These are phyloP conservation scores for Aproaerema taeniolella DNA, from an alignment of 2,888 invertebrate species.

Conservation along the genomic window DNA sequence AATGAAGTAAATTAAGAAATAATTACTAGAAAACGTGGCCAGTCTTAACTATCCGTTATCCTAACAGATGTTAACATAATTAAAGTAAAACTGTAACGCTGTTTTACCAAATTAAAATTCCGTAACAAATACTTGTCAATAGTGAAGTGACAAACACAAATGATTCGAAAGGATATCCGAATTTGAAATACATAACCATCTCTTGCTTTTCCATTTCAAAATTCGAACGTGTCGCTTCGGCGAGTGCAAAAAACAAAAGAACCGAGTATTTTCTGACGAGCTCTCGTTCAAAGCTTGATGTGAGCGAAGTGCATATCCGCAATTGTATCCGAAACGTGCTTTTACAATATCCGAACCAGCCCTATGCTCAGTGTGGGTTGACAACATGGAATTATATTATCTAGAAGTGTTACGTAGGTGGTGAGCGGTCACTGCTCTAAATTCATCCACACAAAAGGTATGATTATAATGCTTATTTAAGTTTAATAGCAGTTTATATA, in stretches of 20 bases:
- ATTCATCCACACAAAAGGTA: not conserved
- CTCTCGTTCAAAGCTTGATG: too few species aligned
- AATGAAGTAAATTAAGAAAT: not conserved
- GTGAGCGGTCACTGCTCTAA: not conserved
- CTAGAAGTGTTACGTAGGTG: not conserved
- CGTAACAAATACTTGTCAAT: conserved; percentile 20
- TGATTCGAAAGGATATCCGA: not conserved
- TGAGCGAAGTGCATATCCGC: not conserved
- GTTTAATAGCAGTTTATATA: too few species aligned
- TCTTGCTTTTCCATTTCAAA: too few species aligned
- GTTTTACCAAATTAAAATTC: conserved; percentile 41
- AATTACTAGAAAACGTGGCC: too few species aligned
- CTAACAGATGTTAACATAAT: conserved; percentile 37
- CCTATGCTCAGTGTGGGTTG: conserved; percentile 10
- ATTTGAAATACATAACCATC: too few species aligned
- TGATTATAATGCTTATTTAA: not conserved
- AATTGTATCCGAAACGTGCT: not conserved
- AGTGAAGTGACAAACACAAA: too few species aligned
- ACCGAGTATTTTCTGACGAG: too few species aligned
- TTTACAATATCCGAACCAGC: conserved; percentile 8
- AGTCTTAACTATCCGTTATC: too few species aligned
- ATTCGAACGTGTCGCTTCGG: too few species aligned
- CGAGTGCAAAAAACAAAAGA: too few species aligned
- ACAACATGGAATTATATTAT: not conserved
- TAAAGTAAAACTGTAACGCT: conserved; percentile 29